Evolutionary conservation across 1,140 invertebrate genomes (phyloP).

Genomic region (Araneus ventricosus): DNA sequence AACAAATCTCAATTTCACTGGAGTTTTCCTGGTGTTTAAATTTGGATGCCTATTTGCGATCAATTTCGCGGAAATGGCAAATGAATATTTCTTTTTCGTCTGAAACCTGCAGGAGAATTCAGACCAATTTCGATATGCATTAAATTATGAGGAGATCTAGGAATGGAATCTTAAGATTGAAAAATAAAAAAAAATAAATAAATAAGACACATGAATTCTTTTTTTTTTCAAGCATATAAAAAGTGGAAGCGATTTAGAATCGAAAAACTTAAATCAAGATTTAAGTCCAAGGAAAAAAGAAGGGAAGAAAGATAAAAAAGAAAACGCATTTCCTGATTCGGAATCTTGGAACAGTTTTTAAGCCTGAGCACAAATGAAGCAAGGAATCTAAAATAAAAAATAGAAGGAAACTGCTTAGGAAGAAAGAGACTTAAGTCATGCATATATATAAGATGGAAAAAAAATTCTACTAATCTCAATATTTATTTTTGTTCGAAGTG

Average conservation of each 20-base stretch:
- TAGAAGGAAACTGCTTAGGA: not conserved
- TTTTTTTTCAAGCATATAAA: not conserved
- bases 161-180: not conserved
- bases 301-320: not conserved
- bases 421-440: not conserved
- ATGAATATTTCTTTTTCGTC: not conserved
- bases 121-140: not conserved
- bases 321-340: not conserved
- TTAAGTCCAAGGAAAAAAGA: not conserved
- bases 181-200: not conserved
- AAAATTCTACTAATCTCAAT: too few relatives aligned
- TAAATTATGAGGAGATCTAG: not conserved
- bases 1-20: not conserved
- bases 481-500: too few relatives aligned
- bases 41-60: not conserved
- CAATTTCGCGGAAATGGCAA: not conserved
- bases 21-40: not conserved
- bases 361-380: not conserved
- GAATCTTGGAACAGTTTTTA: not conserved
- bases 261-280: slow-evolving; percentile 26
- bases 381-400: not conserved
- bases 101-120: not conserved
- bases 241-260: not conserved
- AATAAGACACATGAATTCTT: not conserved
- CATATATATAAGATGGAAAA: too few relatives aligned